These are phyloP conservation scores for Hyperopisus bebe DNA, from an alignment of 2,113 vertebrate species.

Conservation along the genomic window DNA sequence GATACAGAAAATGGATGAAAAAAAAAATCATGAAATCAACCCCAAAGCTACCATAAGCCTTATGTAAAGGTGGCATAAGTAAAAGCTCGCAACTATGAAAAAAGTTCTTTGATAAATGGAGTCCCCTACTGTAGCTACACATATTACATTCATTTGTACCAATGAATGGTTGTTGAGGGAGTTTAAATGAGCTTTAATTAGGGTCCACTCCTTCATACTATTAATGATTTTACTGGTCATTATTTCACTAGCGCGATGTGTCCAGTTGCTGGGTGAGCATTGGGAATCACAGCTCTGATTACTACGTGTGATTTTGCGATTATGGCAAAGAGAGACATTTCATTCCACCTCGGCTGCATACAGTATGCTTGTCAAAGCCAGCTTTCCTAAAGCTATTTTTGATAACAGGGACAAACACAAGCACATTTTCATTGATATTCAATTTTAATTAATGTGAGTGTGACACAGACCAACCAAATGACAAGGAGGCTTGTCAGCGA, in stretches of 20 bases:
- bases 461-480: background rate
- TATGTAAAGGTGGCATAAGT: background rate
- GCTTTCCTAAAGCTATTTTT: background rate
- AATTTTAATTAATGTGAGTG: background rate
- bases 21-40: background rate
- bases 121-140: background rate
- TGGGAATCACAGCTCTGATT: background rate
- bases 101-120: background rate
- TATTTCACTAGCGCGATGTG: background rate
- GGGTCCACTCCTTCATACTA: background rate
- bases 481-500: background rate
- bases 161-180: background rate
- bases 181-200: background rate
- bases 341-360: background rate
- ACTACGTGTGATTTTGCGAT: background rate
- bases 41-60: background rate
- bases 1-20: background rate
- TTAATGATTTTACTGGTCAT: background rate
- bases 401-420: background rate
- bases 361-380: background rate
- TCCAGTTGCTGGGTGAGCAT: background rate
- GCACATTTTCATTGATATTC: background rate
- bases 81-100: background rate
- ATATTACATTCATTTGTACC: background rate
- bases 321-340: background rate